These are phyloP conservation scores for Ctenopoma multispine DNA, from an alignment of 2,797 vertebrate species.

Conservation along the genomic window DNA sequence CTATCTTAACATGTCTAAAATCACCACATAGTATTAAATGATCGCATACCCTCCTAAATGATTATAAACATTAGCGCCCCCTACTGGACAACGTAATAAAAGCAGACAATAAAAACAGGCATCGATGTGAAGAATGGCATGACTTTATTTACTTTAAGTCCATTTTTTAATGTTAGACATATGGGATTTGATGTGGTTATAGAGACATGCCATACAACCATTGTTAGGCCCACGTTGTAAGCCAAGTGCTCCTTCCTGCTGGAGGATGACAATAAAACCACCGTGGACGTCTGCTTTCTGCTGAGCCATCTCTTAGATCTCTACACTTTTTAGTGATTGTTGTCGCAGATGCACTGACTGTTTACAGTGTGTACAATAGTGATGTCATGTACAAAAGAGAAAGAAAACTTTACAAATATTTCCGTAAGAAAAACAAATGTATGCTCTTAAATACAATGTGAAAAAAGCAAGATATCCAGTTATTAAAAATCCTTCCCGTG, in stretches of 20 bases:
- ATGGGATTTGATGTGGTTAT: constrained; percentile 77
- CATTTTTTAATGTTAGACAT: constrained; percentile 81
- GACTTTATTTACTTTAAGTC: constrained; percentile 81
- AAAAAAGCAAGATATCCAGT: constrained; percentile 21
- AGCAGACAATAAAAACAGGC: constrained; percentile 25
- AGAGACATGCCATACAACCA: constrained; percentile 78
- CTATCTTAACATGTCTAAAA: neutral
- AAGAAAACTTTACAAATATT: constrained; percentile 84
- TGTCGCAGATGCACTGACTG: constrained; percentile 85
- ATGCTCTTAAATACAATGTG: constrained; percentile 66
- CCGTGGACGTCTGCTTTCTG: constrained; percentile 49
- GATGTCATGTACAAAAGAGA: constrained; percentile 86
- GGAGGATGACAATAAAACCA: constrained; percentile 74
- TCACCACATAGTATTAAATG: neutral
- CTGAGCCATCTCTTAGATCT: constrained; percentile 68
- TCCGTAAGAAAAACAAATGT: constrained; percentile 76
- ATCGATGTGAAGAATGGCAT: constrained; percentile 76
- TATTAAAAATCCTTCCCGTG: constrained; percentile 69
- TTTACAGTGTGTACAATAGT: constrained; percentile 86
- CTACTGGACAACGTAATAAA: constrained; percentile 10
- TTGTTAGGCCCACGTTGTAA: constrained; percentile 58
- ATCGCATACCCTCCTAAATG: neutral
- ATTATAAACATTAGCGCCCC: constrained; percentile 2
- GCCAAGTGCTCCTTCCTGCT: constrained; percentile 68
- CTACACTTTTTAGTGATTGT: constrained; percentile 82